Conservation (phyloP, 2,113 vertebrate genomes). For the Charadrius vociferus region DNA sequence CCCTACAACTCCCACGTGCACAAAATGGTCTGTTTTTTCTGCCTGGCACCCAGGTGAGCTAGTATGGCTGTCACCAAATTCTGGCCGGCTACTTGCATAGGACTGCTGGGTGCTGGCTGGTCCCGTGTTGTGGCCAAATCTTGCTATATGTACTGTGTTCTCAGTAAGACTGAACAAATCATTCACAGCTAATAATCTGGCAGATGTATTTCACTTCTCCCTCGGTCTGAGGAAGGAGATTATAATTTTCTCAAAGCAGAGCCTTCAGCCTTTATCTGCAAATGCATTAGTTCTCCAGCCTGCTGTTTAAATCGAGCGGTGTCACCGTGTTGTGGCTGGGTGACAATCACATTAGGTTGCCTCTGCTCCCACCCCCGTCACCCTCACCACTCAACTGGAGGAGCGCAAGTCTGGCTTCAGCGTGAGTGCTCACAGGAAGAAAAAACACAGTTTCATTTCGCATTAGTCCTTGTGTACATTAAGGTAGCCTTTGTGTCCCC, state of each 20-base stretch:
- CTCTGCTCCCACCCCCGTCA: neutral
- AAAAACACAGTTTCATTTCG: neutral
- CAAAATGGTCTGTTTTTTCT: neutral
- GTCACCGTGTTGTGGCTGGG: neutral
- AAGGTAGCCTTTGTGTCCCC: neutral
- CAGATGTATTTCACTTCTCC: constrained; percentile 24
- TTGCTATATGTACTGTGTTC: neutral
- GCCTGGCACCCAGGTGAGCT: neutral
- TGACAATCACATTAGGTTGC: neutral
- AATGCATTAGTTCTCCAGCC: constrained; percentile 12
- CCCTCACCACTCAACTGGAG: neutral
- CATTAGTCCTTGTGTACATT: neutral
- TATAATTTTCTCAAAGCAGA: constrained; percentile 49
- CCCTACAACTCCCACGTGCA: accelerated
- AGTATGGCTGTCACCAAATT: neutral
- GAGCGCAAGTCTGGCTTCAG: neutral
- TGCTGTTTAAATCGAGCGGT: neutral
- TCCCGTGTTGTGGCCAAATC: neutral
- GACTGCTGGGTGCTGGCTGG: neutral
- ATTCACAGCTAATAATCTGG: constrained; percentile 3
- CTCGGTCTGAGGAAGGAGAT: constrained; percentile 29
- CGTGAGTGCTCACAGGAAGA: neutral
- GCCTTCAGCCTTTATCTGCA: constrained; percentile 47
- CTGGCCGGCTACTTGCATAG: neutral
- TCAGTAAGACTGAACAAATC: neutral